Base-by-base conservation (phyloP, 2,113 vertebrate species). In the Chionodraco myersi region DNA sequence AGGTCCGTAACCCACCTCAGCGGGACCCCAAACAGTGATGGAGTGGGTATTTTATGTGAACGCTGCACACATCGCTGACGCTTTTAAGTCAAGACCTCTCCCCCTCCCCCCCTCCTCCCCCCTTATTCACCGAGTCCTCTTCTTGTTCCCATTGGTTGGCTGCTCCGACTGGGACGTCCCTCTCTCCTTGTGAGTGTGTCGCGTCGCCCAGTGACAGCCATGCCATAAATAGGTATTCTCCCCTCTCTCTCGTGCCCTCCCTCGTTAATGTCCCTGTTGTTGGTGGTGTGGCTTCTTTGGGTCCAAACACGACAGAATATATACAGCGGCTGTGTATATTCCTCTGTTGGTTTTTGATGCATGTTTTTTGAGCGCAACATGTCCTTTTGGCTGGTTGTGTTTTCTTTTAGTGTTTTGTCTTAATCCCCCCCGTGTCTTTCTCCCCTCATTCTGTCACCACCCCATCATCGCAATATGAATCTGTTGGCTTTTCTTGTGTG, bases 221-320 rank as follows among this genome's bases (percentile, higher is more conserved):
- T 83, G 93, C 88, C 91, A 81, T 95, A 89, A 95, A 95, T 96
- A 97, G 96, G 96, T 96, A 96, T 79, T 88, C 61, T 44, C 52
- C 49, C 47, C 64, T 80, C 57, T 83, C 62, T 59, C 6, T 41
- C 60, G 8, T 63, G 75, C 75, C 84, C 74, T 79, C 23, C 6
- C 62, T 69, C 76, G 67, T 87, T 6, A 72, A 57, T 18, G 15
- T 83, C 72, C 61, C 16, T 78, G 79, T 82, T 53, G 80, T 89
- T 5, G 72, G 72, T 5, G 72, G 72, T 87, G 86, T 90, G 85
- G 80, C 67, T 82, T 86, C 44, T 11, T 57, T 73, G 72, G 82
- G 66, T 88, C 60, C 72, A 57, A 75, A 67, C 75, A 11, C 60
- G 63, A 57, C 51, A 49, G 71, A 84, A 90, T 76, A 85, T 76